phyloP scores from a whole-genome alignment of 2,113 vertebrate genomes.

The Stigmatopora argus region DNA sequence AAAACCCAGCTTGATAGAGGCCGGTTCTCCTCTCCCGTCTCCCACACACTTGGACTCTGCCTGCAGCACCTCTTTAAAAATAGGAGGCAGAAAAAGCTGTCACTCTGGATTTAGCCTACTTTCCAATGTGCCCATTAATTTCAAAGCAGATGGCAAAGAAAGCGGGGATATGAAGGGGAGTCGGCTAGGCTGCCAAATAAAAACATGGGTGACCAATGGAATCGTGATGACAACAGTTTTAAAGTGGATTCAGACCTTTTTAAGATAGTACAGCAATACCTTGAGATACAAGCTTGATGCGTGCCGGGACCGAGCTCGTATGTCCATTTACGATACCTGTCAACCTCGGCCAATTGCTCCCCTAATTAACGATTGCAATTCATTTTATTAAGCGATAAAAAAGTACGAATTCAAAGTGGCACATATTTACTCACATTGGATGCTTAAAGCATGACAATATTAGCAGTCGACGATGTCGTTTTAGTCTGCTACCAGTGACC shows the following conservation, averaged over 20 bases:
- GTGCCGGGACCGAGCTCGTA: too few relatives aligned
- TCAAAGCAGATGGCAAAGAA: constrained; percentile 67
- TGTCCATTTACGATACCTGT: too few relatives aligned
- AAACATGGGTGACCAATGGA: constrained; percentile 38
- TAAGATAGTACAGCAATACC: too few relatives aligned
- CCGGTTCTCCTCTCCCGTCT: constrained; percentile 27
- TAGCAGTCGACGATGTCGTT: too few relatives aligned
- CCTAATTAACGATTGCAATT: too few relatives aligned
- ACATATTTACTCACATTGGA: too few relatives aligned
- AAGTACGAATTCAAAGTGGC: too few relatives aligned
- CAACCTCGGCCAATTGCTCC: too few relatives aligned
- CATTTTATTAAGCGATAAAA: too few relatives aligned
- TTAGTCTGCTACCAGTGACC: too few relatives aligned
- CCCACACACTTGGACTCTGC: constrained; percentile 44
- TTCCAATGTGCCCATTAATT: constrained; percentile 69
- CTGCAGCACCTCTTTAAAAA: constrained; percentile 58
- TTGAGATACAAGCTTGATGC: too few relatives aligned
- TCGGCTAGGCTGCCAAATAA: constrained; percentile 55
- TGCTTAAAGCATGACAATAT: too few relatives aligned
- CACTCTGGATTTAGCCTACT: constrained; percentile 71
- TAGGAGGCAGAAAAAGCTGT: constrained; percentile 54
- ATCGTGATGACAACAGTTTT: constrained; percentile 22
- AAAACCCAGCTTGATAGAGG: constrained; percentile 43
- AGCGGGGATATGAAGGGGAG: constrained; percentile 35
- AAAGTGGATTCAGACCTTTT: constrained; percentile 38